phyloP scores from a whole-genome alignment of 1,140 invertebrate species.

The Octopus sinensis region DNA sequence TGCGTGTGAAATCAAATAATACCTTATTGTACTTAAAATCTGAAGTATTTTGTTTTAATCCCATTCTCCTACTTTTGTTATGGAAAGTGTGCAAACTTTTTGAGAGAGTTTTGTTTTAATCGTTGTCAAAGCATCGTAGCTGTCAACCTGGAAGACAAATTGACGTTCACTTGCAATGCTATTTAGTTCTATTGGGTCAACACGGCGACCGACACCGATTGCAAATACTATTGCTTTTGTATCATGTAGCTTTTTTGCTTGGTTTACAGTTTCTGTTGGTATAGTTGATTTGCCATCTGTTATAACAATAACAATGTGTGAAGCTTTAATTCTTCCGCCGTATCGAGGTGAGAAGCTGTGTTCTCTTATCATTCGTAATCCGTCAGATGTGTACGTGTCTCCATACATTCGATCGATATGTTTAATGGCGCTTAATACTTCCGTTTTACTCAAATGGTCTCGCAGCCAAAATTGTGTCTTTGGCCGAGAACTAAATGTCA shows the following conservation, averaged over 20 bases:
- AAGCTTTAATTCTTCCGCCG: slow-evolving; percentile 18
- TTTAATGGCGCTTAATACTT: slow-evolving; percentile 20
- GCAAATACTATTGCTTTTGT: slow-evolving; percentile 28
- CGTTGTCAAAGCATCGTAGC: slow-evolving; percentile 19
- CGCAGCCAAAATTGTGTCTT: slow-evolving; percentile 35
- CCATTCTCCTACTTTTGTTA: background rate
- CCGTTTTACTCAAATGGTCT: slow-evolving; percentile 30
- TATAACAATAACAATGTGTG: slow-evolving; percentile 22
- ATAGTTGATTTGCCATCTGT: slow-evolving; percentile 24
- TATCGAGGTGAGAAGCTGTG: slow-evolving; percentile 22
- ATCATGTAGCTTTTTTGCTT: slow-evolving; percentile 28
- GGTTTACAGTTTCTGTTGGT: slow-evolving; percentile 17
- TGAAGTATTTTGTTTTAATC: no score
- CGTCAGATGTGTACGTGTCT: slow-evolving; percentile 22
- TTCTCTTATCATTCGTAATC: slow-evolving; percentile 18
- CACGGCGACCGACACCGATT: slow-evolving; percentile 28
- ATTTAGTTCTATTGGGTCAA: slow-evolving; percentile 24
- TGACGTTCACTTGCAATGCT: slow-evolving; percentile 23
- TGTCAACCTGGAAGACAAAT: slow-evolving; percentile 23
- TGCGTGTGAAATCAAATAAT: no score
- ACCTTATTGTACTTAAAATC: no score
- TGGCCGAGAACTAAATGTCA: slow-evolving; percentile 35
- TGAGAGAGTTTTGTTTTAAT: slow-evolving; percentile 30
- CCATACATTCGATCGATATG: slow-evolving; percentile 20
- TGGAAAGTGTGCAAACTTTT: slow-evolving; percentile 26